Base-by-base conservation (phyloP, 1,140 invertebrate species). In the Drosophila lacteicornis region DNA sequence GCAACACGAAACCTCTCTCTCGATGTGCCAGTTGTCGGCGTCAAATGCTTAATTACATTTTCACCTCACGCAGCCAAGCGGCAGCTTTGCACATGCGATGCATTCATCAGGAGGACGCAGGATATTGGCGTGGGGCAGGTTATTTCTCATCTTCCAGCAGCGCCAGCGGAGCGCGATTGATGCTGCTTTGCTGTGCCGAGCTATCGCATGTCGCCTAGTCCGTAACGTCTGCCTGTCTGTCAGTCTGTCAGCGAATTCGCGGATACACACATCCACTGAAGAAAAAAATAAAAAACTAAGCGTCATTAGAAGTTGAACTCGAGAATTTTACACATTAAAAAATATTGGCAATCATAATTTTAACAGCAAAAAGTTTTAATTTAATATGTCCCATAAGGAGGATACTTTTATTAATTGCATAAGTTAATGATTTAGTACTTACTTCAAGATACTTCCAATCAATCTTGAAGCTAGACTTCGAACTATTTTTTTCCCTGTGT, bases 11-110 rank as follows among this genome's bases (percentile, higher is more conserved):
- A 43, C 27, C 19, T 0, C 38, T 46, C 27, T 30, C 5, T 30
- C 27, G 27, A 30, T 30, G 27, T 30, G 6, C 27, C 27, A 30
- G 27, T 30, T 40, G 46, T 57, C 50, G 40, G 59, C 61, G 33
- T 66, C 60, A 71, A 88, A 80, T 73, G 85, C 85, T 85, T 88
- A 88, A 88, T 88, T 90, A 90, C 84, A 90, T 88, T 90, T 90
- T 74, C 81, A 63, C 22, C 69, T 60, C 81, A 84, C 81, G 80
- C 71, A 80, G 45, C 6, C 60, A 55, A 55, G 57, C 43, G 30
- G 17, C 50, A 50, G 58, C 57, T 50, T 47, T 79, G 57, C 75
- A 65, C 65, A 74, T 62, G 71, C 80, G 71, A 71, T 80, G 79
- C 80, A 87, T 87, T 74, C 84, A 87, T 87, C 84, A 87, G 51